Base-by-base conservation (phyloP, 1,140 invertebrate species). In the Trichonephila clavata region DNA sequence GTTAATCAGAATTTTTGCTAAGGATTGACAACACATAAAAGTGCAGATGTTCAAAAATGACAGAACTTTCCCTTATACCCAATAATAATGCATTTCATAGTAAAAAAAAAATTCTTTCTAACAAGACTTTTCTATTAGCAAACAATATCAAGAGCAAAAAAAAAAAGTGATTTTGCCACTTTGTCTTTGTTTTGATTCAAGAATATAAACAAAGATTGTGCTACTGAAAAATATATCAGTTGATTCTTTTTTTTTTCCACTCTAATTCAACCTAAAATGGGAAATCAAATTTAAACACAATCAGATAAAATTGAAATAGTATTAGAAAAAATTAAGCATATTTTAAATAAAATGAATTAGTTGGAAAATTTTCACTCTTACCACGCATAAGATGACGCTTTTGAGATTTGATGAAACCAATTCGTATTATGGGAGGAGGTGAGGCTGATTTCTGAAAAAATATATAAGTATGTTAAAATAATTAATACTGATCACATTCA, bases 341-440 rank as follows among this genome's bases (percentile, higher is more conserved):
- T 6, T 65, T 65, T 65, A 2, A 83, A 21, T 21, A 83, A 21
- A n/a, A 86, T 8, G 14, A 4, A 32, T 32, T 0, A 39, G 39
- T 24, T 27, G 18, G 63, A 63, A 18, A 86, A 71, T 27, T 65
- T 57, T 71, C 43, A 50, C 0, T 50, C 43, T 57, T 57, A 89
- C 65, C 32, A 77, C 65, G 20, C 57, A 39, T 77, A 81, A 32
- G 18, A 57, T 89, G 71, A n/a, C 10, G 43, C 24, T 90, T 90
- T 27, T 71, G 59, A 20, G 89, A 50, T 21, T 90, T 90, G 32
- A 90, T 61, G 57, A 81, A 90, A 39, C 39, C 77, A 59, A 90
- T 20, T 60, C 89, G 60, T 60, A 90, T 81, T 32, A 90, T 39
- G 8, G 71, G n/a, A 43, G 68, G 57, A 81, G 71, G 39, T 32